Conservation (phyloP, 1,140 invertebrate species). For the Pogonomyrmex barbatus region DNA sequence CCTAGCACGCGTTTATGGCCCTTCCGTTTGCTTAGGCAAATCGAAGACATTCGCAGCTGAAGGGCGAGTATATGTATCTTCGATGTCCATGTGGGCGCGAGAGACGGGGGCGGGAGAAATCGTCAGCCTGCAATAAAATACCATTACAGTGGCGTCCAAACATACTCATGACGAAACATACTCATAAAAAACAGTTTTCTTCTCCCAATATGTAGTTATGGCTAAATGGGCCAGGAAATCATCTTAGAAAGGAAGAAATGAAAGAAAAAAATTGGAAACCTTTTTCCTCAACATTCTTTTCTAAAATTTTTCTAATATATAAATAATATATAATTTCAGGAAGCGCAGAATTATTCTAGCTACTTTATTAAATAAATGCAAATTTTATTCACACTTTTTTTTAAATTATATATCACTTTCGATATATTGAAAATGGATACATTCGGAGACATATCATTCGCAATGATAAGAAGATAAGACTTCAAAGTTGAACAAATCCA, state of each 20-base stretch:
- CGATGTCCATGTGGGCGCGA: constrained; percentile 9
- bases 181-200: constrained; percentile 36
- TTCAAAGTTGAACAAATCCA: background rate
- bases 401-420: background rate
- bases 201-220: background rate
- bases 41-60: constrained; percentile 72
- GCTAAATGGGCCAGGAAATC: background rate
- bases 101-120: background rate
- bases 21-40: constrained; percentile 76
- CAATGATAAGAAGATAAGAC: background rate
- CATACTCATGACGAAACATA: constrained; percentile 53
- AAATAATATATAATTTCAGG: too few species aligned
- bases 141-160: constrained; percentile 57
- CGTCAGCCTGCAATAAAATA: constrained; percentile 66
- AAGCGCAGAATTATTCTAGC: too few species aligned
- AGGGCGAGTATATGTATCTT: constrained; percentile 65
- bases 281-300: background rate
- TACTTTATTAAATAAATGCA: background rate
- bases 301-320: background rate
- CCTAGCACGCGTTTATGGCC: constrained; percentile 76
- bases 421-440: background rate
- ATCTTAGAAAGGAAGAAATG: background rate
- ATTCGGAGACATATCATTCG: background rate
- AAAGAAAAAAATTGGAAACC: background rate
- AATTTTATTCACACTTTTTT: background rate